Conservation (phyloP, 2,888 invertebrate species). For the Pristionchus exspectatus region DNA sequence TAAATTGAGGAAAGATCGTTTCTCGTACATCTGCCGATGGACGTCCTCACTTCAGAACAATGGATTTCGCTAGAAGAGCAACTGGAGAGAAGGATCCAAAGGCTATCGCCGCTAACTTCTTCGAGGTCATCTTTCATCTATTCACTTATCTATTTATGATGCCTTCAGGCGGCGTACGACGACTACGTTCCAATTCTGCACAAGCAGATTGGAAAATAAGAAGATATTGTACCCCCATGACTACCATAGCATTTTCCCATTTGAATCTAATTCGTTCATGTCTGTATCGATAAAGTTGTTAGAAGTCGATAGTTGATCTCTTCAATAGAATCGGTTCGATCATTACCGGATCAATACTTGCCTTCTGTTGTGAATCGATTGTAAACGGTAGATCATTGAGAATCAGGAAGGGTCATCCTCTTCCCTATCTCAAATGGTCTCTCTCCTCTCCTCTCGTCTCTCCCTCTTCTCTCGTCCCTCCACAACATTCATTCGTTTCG, state of each 20-base stretch:
- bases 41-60: slow-evolving; percentile 85
- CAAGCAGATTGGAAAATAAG: slow-evolving; percentile 81
- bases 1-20: slow-evolving; percentile 9
- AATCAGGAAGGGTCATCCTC: background rate
- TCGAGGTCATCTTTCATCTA: slow-evolving; percentile 75
- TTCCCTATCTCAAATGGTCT: slow-evolving; percentile 35
- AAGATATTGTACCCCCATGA: background rate
- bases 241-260: background rate
- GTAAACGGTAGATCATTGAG: background rate
- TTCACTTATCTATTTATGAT: background rate
- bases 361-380: background rate
- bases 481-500: slow-evolving; percentile 26
- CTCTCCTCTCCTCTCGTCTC: slow-evolving; percentile 52
- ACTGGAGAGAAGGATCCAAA: slow-evolving; percentile 82
- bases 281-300: slow-evolving; percentile 21
- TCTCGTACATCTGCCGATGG: slow-evolving; percentile 11
- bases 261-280: background rate
- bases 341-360: background rate
- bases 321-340: background rate
- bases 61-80: slow-evolving; percentile 88
- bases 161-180: slow-evolving; percentile 87
- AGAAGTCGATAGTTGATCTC: background rate
- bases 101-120: slow-evolving; percentile 91
- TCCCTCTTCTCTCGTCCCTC: slow-evolving; percentile 38
- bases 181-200: slow-evolving; percentile 91